Base-by-base conservation (phyloP, 2,888 invertebrate species). In the Eumerus sabulonum region DNA sequence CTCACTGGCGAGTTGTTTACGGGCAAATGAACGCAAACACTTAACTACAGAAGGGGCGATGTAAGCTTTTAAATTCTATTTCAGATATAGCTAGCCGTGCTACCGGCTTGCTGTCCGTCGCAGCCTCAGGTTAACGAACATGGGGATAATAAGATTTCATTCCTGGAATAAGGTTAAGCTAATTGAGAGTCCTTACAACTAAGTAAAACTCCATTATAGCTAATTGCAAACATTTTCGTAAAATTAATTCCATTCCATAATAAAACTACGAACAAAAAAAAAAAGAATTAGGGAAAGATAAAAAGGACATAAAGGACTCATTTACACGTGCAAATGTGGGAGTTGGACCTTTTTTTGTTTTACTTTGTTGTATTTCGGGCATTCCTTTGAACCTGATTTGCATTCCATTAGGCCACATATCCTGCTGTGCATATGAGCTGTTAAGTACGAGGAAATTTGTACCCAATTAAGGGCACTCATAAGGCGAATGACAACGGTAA, bases 141-240 rank as follows among this genome's bases (percentile, higher is more conserved):
- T 7, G 53, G 36, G 56, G 53, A 47, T 59, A 70, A 56, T 38
- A 48, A 44, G 18, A 45, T 63, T 45, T 62, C 13, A 35, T 56
- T 50, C 45, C 42, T 47, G 36, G 59, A 77, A 68, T 59, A 77
- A 73, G 73, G 77, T 72, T 51, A 64, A 47, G 62, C 67, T 63
- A 71, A 71, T 71, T 53, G 63, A 71, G 38, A 73, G 68, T 50
- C 73, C 68, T 79, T 59, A 63, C 53, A 64, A 59, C 53, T 79
- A 53, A 73, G 73, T 68, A 59, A 73, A 79, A 79, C 73, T 79
- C 77, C 77, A 79, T 79, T 73, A 79, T 64, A 51, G 48, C 59
- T 79, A 79, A 79, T 79, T 79, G 73, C 63, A 73, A 68, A 64
- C 63, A 73, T 73, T 79, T 79, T 73, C 63, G 59, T 59, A 40